Conservation (phyloP, 1,140 invertebrate genomes). For the Papilio machaon region DNA sequence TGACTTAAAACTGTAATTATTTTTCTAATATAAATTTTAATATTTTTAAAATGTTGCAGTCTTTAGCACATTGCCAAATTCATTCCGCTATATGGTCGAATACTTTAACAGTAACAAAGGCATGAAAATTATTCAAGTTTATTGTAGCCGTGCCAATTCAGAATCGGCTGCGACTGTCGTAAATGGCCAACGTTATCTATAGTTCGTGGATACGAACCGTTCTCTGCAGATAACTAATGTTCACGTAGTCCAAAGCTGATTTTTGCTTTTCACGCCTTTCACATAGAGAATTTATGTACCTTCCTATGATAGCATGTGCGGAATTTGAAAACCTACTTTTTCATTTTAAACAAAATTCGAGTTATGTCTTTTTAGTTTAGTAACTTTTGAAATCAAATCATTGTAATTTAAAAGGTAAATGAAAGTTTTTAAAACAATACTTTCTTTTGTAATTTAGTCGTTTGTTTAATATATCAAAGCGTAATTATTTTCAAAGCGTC, state of each 20-base stretch:
- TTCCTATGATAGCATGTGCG: too few relatives aligned
- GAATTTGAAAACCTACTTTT: too few relatives aligned
- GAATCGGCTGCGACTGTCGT: conserved; percentile 31
- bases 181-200: conserved; percentile 31
- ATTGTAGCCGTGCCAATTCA: conserved; percentile 22
- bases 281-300: not conserved
- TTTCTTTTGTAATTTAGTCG: too few relatives aligned
- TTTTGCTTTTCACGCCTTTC: conserved; percentile 26
- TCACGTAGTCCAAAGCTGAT: conserved; percentile 3
- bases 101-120: conserved; percentile 24
- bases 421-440: too few relatives aligned
- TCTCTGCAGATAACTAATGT: conserved; percentile 26
- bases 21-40: not conserved
- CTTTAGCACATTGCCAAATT: conserved; percentile 22
- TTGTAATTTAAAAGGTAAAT: too few relatives aligned
- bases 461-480: too few relatives aligned
- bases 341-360: too few relatives aligned
- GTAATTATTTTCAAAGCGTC: too few relatives aligned
- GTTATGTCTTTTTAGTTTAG: too few relatives aligned
- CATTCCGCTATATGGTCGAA: not conserved
- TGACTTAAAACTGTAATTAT: not conserved
- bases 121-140: conserved; percentile 31
- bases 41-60: not conserved
- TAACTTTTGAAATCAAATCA: too few relatives aligned
- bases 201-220: conserved; percentile 18